These are phyloP conservation scores for Tenodera sinensis DNA, from an alignment of 2,888 invertebrate genomes.

Conservation along the genomic window DNA sequence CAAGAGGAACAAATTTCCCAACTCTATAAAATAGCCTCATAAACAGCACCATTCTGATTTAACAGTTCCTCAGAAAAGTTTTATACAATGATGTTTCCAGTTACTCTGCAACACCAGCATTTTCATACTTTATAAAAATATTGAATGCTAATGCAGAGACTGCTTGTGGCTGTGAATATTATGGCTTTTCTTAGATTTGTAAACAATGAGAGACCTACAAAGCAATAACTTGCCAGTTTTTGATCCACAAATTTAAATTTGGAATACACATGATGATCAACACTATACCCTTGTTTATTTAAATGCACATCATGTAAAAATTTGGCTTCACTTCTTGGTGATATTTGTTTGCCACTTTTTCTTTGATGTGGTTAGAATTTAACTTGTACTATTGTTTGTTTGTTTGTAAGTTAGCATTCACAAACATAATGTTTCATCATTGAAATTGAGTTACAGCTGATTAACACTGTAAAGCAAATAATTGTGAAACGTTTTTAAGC, in stretches of 20 bases:
- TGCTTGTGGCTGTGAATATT: neutral
- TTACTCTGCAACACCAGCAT: neutral
- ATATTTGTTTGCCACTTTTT: neutral
- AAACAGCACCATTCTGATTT: neutral
- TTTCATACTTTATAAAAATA: neutral
- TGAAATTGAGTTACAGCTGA: neutral
- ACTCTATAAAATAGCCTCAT: neutral
- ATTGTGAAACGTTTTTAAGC: neutral
- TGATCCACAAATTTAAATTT: neutral
- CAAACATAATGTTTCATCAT: neutral
- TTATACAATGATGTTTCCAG: neutral
- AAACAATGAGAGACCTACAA: neutral
- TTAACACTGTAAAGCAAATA: neutral
- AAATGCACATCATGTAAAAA: neutral
- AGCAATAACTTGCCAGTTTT: neutral
- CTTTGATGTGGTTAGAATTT: neutral
- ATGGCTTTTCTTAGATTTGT: neutral
- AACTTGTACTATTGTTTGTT: neutral
- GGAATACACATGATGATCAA: neutral
- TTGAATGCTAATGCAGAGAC: neutral
- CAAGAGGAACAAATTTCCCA: neutral
- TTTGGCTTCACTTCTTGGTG: neutral
- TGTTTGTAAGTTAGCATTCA: neutral
- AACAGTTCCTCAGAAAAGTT: neutral
- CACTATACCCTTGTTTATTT: neutral